A percentile compares a stretch with the other conserved stretches of the same genome.
phyloP scores from a whole-genome alignment of 1,140 invertebrate genomes.

The Drosophila busckii region DNA sequence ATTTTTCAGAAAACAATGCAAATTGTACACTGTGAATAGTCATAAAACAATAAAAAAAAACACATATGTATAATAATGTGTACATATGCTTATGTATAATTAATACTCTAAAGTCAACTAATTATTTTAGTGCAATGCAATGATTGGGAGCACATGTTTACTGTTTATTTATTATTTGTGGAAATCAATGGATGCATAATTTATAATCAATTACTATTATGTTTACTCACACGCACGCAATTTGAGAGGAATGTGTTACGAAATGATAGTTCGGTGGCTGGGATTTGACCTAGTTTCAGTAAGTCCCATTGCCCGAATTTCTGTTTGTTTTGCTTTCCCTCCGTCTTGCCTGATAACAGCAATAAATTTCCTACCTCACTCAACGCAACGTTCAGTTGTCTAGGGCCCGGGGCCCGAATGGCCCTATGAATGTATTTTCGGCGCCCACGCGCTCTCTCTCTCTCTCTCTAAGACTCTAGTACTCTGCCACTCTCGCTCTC shows the following conservation, averaged over 20 bases:
- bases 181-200: too few species aligned
- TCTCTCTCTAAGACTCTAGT: neutral
- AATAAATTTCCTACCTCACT: slow-evolving; percentile 75
- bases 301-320: slow-evolving; percentile 41
- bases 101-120: neutral
- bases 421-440: slow-evolving; percentile 17
- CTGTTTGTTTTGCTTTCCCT: slow-evolving; percentile 31
- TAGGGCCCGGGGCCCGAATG: slow-evolving; percentile 42
- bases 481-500: slow-evolving; percentile 9
- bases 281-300: slow-evolving; percentile 56
- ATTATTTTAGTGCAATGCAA: neutral
- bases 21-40: too few species aligned
- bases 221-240: slow-evolving; percentile 11
- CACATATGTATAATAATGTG: too few species aligned
- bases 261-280: slow-evolving; percentile 14
- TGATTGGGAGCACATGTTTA: too few species aligned
- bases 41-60: too few species aligned
- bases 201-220: slow-evolving; percentile 1
- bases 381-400: slow-evolving; percentile 61
- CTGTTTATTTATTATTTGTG: too few species aligned
- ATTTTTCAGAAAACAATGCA: slow-evolving; percentile 2
- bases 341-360: slow-evolving; percentile 52
- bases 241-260: slow-evolving; percentile 15
- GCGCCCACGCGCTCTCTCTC: slow-evolving; percentile 13
- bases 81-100: too few species aligned